Percentiles rank a stretch among this genome's conserved stretches.
These are phyloP conservation scores for Tetheella fluctuosa DNA, from an alignment of 2,888 invertebrate genomes.

Conservation along the genomic window DNA sequence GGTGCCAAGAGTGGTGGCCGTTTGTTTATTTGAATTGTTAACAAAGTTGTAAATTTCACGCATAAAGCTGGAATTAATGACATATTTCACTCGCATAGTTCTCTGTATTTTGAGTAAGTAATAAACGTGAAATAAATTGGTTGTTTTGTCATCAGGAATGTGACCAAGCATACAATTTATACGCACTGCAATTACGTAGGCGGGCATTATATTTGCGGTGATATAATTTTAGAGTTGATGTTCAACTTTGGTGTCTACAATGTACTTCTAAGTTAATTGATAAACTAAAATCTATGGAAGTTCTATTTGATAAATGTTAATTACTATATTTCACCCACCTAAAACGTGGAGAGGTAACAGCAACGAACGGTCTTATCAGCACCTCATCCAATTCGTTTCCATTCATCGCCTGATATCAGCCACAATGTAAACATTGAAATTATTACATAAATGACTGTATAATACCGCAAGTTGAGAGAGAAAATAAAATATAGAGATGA, in stretches of 20 bases:
- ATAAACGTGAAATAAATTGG: background rate
- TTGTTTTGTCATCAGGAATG: constrained; percentile 1
- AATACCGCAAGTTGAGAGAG: constrained; percentile 45
- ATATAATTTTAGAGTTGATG: background rate
- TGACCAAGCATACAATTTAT: background rate
- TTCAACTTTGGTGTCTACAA: background rate
- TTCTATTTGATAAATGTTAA: background rate
- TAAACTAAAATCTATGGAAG: background rate
- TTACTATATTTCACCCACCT: constrained; percentile 33
- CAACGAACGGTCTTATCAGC: constrained; percentile 33
- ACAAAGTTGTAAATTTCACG: background rate
- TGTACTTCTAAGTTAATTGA: background rate
- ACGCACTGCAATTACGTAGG: background rate
- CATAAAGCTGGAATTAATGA: background rate
- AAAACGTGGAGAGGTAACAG: constrained; percentile 17
- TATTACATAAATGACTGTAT: constrained; percentile 65
- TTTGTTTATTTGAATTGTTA: background rate
- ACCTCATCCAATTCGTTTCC: constrained; percentile 38
- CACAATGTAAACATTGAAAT: constrained; percentile 75
- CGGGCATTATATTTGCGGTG: background rate
- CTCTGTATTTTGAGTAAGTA: background rate
- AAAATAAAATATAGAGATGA: constrained; percentile 55
- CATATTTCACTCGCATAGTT: background rate
- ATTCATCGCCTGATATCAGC: constrained; percentile 52
- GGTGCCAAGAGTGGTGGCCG: background rate